These are phyloP conservation scores for Pristionchus mayeri DNA, from an alignment of 2,888 invertebrate species.

Conservation along the genomic window DNA sequence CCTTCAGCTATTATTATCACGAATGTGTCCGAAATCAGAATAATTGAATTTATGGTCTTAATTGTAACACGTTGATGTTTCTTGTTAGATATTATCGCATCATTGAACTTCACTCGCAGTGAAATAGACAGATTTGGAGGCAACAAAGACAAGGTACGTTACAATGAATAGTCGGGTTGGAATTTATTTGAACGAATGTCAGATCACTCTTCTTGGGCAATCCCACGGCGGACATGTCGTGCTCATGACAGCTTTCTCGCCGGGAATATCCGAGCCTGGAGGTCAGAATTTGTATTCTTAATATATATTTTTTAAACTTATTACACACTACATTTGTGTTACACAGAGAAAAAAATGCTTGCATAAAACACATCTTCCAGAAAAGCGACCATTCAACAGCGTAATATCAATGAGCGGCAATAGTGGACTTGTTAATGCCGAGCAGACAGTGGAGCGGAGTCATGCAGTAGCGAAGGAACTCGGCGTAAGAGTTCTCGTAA, in stretches of 20 bases:
- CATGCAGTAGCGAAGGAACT: background rate
- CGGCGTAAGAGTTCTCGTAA: background rate
- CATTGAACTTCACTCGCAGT: background rate
- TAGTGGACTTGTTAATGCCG: background rate
- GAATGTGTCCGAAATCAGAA: too few relatives aligned
- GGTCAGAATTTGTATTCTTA: background rate
- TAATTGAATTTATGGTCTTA: too few relatives aligned
- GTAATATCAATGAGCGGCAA: background rate
- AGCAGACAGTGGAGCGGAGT: background rate
- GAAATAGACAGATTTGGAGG: background rate
- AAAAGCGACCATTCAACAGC: background rate
- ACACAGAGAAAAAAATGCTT: too few relatives aligned
- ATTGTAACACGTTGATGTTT: too few relatives aligned
- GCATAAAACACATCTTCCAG: background rate
- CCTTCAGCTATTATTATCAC: too few relatives aligned
- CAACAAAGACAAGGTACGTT: background rate
- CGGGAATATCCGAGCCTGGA: background rate
- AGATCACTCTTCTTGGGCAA: conserved; percentile 13
- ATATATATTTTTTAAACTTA: background rate
- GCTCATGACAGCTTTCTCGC: background rate
- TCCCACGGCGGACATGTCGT: background rate
- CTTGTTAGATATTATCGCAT: background rate
- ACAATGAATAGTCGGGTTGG: background rate
- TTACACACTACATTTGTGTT: background rate
- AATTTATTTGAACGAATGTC: background rate